Evolutionary conservation across 1,140 invertebrate genomes (phyloP).

Genomic region (Amyelois transitella): DNA sequence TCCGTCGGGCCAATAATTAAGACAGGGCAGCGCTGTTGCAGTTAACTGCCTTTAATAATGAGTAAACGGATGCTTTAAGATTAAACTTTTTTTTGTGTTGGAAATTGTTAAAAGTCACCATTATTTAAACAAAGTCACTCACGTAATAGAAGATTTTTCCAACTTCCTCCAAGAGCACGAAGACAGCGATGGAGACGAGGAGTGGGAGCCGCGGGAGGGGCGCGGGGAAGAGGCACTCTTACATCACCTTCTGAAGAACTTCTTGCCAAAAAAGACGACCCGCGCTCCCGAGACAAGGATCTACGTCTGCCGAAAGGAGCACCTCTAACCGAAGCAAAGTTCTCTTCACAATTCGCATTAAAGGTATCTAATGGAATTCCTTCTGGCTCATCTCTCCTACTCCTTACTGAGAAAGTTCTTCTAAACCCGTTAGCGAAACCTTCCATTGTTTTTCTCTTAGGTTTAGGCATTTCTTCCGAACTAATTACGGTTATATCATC

Average conservation of each 20-base stretch:
- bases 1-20: constrained; percentile 59
- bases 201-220: constrained; percentile 47
- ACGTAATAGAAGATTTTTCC: constrained; percentile 80
- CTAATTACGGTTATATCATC: constrained; percentile 71
- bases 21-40: constrained; percentile 39
- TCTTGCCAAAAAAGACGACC: constrained; percentile 57
- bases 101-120: not conserved
- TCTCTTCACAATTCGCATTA: constrained; percentile 49
- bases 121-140: constrained; percentile 53
- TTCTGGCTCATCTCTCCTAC: constrained; percentile 47
- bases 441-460: constrained; percentile 62
- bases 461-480: constrained; percentile 65
- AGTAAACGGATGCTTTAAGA: constrained; percentile 47
- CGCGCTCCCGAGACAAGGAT: constrained; percentile 53
- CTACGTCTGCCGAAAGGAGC: constrained; percentile 62
- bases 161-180: constrained; percentile 76
- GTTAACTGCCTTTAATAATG: constrained; percentile 57
- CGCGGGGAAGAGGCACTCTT: constrained; percentile 43
- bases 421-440: constrained; percentile 56
- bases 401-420: constrained; percentile 61
- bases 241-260: constrained; percentile 74
- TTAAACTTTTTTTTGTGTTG: constrained; percentile 21
- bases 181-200: constrained; percentile 77
- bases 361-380: constrained; percentile 64
- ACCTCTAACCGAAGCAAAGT: constrained; percentile 65